Evolutionary conservation across 2,888 invertebrate genomes (phyloP).

Genomic region (Pinctada fucata): DNA sequence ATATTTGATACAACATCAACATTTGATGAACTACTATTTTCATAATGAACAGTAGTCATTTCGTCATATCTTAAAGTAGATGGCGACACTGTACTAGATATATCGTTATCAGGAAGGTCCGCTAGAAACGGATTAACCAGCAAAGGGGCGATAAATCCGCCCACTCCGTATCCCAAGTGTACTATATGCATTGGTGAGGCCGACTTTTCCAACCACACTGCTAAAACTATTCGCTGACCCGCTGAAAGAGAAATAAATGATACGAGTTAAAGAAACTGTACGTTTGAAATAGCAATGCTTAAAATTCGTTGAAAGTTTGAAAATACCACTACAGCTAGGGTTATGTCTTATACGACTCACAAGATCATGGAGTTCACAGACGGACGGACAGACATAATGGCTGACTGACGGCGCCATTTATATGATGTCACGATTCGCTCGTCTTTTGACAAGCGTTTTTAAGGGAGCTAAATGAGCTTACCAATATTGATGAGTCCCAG

Average conservation of each 20-base stretch:
- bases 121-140: conserved; percentile 59
- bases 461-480: background rate
- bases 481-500: conserved; percentile 25
- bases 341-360: background rate
- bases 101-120: conserved; percentile 1
- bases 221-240: conserved; percentile 55
- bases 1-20: conserved; percentile 45
- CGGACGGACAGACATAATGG: too few relatives aligned
- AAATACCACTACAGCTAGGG: background rate
- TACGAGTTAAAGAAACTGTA: background rate
- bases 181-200: conserved; percentile 60
- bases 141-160: conserved; percentile 59
- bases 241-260: conserved; percentile 47
- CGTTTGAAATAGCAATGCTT: background rate
- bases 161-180: conserved; percentile 63
- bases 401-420: too few relatives aligned
- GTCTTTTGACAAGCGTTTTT: too few relatives aligned
- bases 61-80: background rate
- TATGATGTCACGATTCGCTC: too few relatives aligned
- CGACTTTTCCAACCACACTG: conserved; percentile 56
- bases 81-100: background rate
- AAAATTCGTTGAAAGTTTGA: background rate
- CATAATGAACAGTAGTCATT: background rate
- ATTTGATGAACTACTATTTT: background rate
- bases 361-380: too few relatives aligned